phyloP scores from a whole-genome alignment of 2,888 invertebrate genomes.

The Plemyria rubiginata region DNA sequence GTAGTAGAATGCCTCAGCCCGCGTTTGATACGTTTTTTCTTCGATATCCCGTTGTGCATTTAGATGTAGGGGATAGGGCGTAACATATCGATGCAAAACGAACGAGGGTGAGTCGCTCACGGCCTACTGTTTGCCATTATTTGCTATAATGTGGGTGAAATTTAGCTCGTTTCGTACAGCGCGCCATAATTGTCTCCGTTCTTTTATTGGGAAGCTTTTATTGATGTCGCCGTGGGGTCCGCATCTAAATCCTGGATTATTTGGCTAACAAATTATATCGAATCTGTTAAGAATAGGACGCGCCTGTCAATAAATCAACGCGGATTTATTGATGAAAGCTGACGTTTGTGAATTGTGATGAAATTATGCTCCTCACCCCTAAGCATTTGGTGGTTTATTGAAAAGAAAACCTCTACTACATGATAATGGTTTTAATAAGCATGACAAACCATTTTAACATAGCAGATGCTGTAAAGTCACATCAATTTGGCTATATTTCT shows the following conservation, averaged over 20 bases:
- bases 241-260: constrained; percentile 81
- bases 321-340: constrained; percentile 76
- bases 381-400: constrained; percentile 50
- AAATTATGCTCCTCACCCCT: constrained; percentile 56
- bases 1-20: constrained; percentile 60
- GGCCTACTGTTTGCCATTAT: constrained; percentile 82
- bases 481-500: not conserved
- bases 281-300: constrained; percentile 80
- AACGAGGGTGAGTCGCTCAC: constrained; percentile 68
- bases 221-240: constrained; percentile 58
- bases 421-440: constrained; percentile 37
- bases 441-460: constrained; percentile 30
- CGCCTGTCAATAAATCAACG: constrained; percentile 80
- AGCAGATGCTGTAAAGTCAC: constrained; percentile 18
- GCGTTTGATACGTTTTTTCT: constrained; percentile 66
- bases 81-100: constrained; percentile 74
- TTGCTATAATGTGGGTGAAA: constrained; percentile 83
- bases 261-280: constrained; percentile 84
- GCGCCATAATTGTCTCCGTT: constrained; percentile 76
- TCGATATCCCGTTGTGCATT: constrained; percentile 78
- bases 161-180: constrained; percentile 76
- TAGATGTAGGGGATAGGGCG: constrained; percentile 78
- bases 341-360: constrained; percentile 60
- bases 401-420: constrained; percentile 41
- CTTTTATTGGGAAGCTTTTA: constrained; percentile 70